Conservation (phyloP, 2,888 invertebrate genomes). For the Protonemura montana region DNA sequence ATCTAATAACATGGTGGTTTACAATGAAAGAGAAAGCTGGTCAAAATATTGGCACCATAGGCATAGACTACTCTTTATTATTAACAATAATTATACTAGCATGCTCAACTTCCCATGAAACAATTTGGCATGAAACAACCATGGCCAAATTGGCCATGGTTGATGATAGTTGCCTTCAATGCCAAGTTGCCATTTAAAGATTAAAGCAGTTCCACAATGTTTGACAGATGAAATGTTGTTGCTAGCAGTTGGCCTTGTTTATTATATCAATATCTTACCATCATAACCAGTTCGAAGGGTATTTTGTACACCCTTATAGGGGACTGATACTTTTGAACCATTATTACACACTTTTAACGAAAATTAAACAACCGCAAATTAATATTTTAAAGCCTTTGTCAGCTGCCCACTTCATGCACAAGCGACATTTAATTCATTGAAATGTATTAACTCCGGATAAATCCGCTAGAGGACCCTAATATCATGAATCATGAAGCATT, state of each 20-base stretch:
- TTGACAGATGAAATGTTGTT: not conserved
- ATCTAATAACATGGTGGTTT: too few relatives aligned
- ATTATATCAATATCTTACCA: slow-evolving; percentile 70
- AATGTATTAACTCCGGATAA: not conserved
- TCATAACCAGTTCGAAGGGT: slow-evolving; percentile 95
- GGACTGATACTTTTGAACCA: slow-evolving; percentile 96
- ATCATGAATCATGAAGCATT: not conserved
- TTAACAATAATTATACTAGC: not conserved
- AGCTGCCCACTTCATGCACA: slow-evolving; percentile 23
- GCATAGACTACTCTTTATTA: too few relatives aligned
- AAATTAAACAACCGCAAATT: slow-evolving; percentile 13
- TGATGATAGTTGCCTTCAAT: not conserved
- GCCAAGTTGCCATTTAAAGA: not conserved
- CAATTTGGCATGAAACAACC: not conserved
- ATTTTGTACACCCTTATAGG: slow-evolving; percentile 95
- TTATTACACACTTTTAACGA: slow-evolving; percentile 63
- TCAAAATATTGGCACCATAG: not conserved
- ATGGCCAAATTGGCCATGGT: too few relatives aligned
- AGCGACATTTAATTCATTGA: not conserved
- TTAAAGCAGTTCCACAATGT: not conserved
- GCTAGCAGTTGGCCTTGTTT: not conserved
- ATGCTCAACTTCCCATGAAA: not conserved
- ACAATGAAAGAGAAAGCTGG: not conserved
- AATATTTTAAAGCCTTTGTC: slow-evolving; percentile 31
- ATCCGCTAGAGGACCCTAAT: not conserved